Evolutionary conservation across 2,113 vertebrate genomes (phyloP), one percentile per base, ranked within the genome.

Genomic region (Nannospalax galili): DNA sequence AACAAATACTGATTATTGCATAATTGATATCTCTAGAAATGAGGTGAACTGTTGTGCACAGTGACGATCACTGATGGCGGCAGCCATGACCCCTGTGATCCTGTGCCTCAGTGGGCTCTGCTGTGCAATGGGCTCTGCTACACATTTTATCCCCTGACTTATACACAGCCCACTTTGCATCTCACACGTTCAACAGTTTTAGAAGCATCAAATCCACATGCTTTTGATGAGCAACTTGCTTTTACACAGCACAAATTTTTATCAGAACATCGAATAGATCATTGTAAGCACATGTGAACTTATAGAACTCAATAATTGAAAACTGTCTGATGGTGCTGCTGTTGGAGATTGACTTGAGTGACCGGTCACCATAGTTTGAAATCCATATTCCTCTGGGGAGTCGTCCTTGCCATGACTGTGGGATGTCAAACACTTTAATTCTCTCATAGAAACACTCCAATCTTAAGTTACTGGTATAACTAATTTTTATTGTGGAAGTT

Each of bases 291-390:
- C 84, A 84, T 77, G 72, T 11, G 10, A 93, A 40, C 32, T 86
- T 17, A 69, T 35, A 90, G 91, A 97, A 60, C 72, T 64, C 96
- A 97, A 96, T 69, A 9, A 94, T 88, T 88, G 85, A 95, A 0
- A 0, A 67, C 28, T 96, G 87, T 96, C 84, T 95, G 72, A 84
- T 95, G 67, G 15, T 92, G 91, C 20, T 70, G 60, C 79, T 97
- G 86, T 60, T 74, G 97, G 78, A 73, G 72, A 90, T 96, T 97
- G 96, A 97, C 92, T 84, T 94, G 67, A 88, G 69, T 65, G 94
- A 77, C n/a, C 92, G 91, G 88, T 96, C 67, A 90, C 77, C 93
- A 90, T 86, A 95, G 82, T 91, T 92, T 82, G 92, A 97, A 96
- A 91, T 94, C 89, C 95, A 77, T 95, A 92, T 84, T 90, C 95